Base-by-base conservation (phyloP, 2,113 vertebrate species). In the Arothron firmamentum region DNA sequence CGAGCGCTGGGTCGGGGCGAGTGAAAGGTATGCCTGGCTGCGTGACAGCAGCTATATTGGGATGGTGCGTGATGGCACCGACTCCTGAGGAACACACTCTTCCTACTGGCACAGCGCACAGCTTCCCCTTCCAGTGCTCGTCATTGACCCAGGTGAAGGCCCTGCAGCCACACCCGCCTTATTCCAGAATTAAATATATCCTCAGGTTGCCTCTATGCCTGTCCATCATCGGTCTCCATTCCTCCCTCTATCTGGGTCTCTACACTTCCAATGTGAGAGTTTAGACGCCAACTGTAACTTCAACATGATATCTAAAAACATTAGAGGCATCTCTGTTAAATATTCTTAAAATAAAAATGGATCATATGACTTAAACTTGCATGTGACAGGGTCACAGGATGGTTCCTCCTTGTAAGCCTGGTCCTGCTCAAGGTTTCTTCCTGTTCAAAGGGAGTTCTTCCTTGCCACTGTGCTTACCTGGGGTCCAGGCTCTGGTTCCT, bases 1-100 rank as follows among this genome's bases (percentile, higher is more conserved):
- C 47, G 63, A 56, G 67, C 60, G 75, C 62, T 70, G 73, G 67
- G 75, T 81, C 75, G 78, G 80, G 73, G 76, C 64, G 68, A 65
- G 80, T 84, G 83, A 58, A 70, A 83, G 76, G 79, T 80, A 86
- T 83, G 85, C 82, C 75, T 90, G 87, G 87, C 86, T 19, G 54
- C 68, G 82, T 89, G 87, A 88, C 88, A 88, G 87, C 65, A 81
- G 85, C 90, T 92, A 91, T 90, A 90, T 90, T 90, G 88, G 43
- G 16, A 17, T 14, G 13, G 16, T 14, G 43, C 16, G 43, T 14
- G 43, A 15, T 17, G 16, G 13, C 43, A 45, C 2, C 13, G 13
- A 45, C 12, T 45, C 13, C 83, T 42, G 79, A 89, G 90, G 90
- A 91, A 90, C 89, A 90, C 85, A 89, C 87, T 89, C 88, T 92